A percentile compares a stretch with the other conserved stretches of the same genome.
Evolutionary conservation across 1,140 invertebrate species (phyloP).

Genomic region (Capitella teleta): DNA sequence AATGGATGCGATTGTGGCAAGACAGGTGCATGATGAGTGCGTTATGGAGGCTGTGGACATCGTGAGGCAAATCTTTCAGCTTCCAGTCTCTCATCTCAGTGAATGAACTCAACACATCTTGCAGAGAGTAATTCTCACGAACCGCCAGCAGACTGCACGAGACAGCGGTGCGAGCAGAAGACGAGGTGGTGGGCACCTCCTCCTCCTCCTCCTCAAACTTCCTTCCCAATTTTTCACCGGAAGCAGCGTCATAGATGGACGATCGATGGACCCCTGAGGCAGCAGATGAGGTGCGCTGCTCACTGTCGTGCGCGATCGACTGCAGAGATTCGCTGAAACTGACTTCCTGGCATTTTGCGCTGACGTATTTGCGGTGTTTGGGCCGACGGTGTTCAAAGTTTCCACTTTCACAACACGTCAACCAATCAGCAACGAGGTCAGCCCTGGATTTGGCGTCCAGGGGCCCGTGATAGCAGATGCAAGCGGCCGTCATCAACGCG

Average conservation of each 20-base stretch:
- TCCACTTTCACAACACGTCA: constrained; percentile 20
- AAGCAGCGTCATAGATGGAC: no score
- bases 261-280: no score
- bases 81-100: constrained; percentile 36
- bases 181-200: no score
- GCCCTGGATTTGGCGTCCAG: constrained; percentile 28
- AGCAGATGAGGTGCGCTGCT: no score
- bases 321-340: no score
- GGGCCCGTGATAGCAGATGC: constrained; percentile 34
- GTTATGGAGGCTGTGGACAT: constrained; percentile 36
- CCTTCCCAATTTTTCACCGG: no score
- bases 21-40: constrained; percentile 28
- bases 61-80: constrained; percentile 26
- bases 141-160: neutral
- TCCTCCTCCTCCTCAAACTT: no score
- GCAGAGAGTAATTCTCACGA: constrained; percentile 21
- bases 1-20: constrained; percentile 29
- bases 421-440: constrained; percentile 22
- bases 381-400: constrained; percentile 20
- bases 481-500: constrained; percentile 23
- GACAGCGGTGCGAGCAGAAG: no score
- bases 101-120: constrained; percentile 35
- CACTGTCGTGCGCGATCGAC: no score
- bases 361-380: no score
- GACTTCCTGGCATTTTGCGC: neutral